phyloP scores from a whole-genome alignment of 2,797 vertebrate species.

The Cossypha polioptera region DNA sequence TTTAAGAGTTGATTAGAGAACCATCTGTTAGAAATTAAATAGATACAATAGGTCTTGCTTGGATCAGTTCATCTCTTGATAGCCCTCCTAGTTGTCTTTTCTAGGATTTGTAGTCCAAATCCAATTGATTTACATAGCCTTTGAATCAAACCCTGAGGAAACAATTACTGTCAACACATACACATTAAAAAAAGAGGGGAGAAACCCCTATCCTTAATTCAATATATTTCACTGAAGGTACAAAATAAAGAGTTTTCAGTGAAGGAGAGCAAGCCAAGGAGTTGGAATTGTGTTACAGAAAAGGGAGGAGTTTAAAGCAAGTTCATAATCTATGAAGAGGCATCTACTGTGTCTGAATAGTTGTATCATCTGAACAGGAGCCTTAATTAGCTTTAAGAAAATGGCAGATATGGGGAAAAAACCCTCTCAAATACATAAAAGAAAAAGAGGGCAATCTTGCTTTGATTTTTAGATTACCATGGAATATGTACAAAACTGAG shows the following conservation, averaged over 20 bases:
- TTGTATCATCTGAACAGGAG: neutral
- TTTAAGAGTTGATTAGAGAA: neutral
- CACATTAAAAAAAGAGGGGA: neutral
- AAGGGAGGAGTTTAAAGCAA: neutral
- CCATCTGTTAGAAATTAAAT: neutral
- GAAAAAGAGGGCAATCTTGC: neutral
- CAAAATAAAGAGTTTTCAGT: neutral
- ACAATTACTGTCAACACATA: neutral
- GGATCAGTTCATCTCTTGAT: neutral
- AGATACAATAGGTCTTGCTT: neutral
- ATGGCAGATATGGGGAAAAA: neutral
- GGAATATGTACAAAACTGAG: neutral
- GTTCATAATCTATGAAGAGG: neutral
- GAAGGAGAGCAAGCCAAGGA: neutral
- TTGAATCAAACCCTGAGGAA: neutral
- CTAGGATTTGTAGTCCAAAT: neutral
- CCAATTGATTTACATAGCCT: neutral
- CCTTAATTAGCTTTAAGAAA: neutral
- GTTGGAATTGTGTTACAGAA: neutral
- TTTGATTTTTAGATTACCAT: neutral
- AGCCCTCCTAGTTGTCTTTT: neutral
- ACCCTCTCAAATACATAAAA: neutral
- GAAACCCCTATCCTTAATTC: neutral
- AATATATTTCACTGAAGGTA: neutral
- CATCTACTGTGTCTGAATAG: neutral